Base-by-base conservation (phyloP, 1,140 invertebrate genomes). In the Mercenaria mercenaria region DNA sequence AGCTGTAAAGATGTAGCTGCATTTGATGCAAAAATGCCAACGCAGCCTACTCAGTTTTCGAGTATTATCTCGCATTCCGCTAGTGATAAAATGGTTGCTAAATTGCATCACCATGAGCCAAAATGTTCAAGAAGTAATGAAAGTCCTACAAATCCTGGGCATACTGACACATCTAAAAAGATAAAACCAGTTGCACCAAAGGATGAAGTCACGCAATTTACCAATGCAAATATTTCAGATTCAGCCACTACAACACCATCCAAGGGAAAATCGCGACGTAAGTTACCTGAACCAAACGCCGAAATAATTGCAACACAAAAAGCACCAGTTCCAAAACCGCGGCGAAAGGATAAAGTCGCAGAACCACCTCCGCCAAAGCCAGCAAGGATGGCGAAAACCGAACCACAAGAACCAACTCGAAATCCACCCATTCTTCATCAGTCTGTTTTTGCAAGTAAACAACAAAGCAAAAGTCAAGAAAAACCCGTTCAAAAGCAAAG, bases 201-300 rank as follows among this genome's bases (percentile, higher is more conserved):
- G 29, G 50, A 56, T 8, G 74, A 52, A 26, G 20, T 10, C 18
- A 20, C 34, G 1, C 26, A 37, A 4, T 15, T n/a, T 32, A 39
- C 15, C 4, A 10, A 29, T 15, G n/a, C 26, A 34, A 50, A 79
- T 18, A 34, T 52, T 37, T n/a, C 59, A 8, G 59, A 56, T 86
- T 3, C 83, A 39, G 88, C 91, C 18, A 89, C 82, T 77, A 52
- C 82, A 10, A 91, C 88, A 6, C 88, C 79, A 6, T 83, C 88
- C 11, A 89, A 93, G 32, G 43, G 34, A 29, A 93, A 93, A 90
- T 85, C 90, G 6, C 89, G 94, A 47, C 72, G 94, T 85, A 92
- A 94, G 81, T 89, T 95, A 32, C 94, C 94, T 20, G 93, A 95
- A 82, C 93, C 94, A 18, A 92, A 92, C 10, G 39, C 91, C 13